These are phyloP conservation scores for Thymelicus sylvestris DNA, from an alignment of 2,888 invertebrate species.

Conservation along the genomic window DNA sequence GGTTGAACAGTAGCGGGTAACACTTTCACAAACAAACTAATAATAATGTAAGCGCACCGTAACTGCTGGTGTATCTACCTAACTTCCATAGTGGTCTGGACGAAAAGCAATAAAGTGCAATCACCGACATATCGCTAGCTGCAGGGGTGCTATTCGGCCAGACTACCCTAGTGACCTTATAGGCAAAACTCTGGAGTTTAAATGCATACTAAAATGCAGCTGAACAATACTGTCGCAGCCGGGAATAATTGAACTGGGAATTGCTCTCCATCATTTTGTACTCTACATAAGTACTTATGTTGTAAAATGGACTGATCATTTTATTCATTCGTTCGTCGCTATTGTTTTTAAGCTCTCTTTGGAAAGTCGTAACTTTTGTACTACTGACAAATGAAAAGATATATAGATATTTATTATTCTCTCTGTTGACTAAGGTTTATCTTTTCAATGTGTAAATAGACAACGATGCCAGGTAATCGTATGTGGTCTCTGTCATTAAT, in stretches of 20 bases:
- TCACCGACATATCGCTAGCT: background rate
- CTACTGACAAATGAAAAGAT: background rate
- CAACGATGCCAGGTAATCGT: too few relatives aligned
- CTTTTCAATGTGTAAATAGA: too few relatives aligned
- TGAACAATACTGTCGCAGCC: constrained; percentile 30
- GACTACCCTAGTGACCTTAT: constrained; percentile 14
- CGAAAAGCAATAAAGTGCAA: background rate
- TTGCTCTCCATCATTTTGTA: constrained; percentile 36
- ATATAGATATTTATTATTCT: too few relatives aligned
- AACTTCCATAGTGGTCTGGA: background rate
- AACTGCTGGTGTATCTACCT: background rate
- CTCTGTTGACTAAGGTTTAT: too few relatives aligned
- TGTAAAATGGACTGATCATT: constrained; percentile 37
- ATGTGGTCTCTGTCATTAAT: too few relatives aligned
- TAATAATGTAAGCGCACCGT: background rate
- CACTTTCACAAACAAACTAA: too few relatives aligned
- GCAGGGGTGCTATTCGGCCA: background rate
- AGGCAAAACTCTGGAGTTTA: constrained; percentile 21
- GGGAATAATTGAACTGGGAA: constrained; percentile 38
- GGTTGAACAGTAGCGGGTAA: too few relatives aligned
- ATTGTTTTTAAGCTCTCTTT: constrained; percentile 27
- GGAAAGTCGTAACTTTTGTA: background rate
- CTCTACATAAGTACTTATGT: constrained; percentile 34
- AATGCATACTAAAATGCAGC: constrained; percentile 31
- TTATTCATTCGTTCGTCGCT: constrained; percentile 30